Evolutionary conservation across 92 coral and sea anemone species (phyloP).

Genomic region (Montipora capitata): DNA sequence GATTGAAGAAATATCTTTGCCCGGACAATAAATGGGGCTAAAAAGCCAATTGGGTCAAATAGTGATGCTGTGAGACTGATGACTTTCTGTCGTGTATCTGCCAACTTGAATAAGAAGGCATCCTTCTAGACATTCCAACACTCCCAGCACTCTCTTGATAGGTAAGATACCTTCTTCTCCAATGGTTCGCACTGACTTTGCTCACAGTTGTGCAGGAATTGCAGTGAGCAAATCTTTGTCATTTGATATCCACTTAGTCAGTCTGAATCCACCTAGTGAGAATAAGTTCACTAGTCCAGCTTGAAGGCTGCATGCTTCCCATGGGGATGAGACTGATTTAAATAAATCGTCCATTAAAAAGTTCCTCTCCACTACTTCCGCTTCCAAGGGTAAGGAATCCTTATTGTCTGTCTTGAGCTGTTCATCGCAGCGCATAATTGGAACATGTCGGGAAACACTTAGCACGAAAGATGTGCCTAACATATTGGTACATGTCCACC

Average conservation of each 20-base stretch:
- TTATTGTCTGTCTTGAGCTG: background rate
- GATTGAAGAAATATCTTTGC: constrained; percentile 55
- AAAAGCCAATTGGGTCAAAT: constrained; percentile 67
- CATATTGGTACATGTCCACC: constrained; percentile 19
- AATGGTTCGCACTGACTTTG: constrained; percentile 22
- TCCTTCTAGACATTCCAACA: too few species aligned
- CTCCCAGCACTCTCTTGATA: constrained; percentile 24
- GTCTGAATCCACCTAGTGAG: too few species aligned
- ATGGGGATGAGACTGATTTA: constrained; percentile 26
- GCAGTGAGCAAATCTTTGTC: constrained; percentile 11
- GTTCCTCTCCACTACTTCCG: constrained; percentile 17
- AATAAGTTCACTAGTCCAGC: constrained; percentile 1
- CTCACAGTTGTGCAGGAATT: constrained; percentile 43
- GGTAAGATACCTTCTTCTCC: constrained; percentile 21
- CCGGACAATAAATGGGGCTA: constrained; percentile 45
- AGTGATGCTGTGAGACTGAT: constrained; percentile 24
- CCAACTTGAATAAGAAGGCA: too few species aligned
- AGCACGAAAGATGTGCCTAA: constrained; percentile 43
- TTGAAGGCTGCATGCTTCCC: constrained; percentile 10
- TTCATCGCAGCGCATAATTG: background rate
- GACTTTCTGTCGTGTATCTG: constrained; percentile 15
- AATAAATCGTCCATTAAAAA: constrained; percentile 55
- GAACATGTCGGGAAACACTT: constrained; percentile 51
- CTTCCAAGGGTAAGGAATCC: constrained; percentile 34
- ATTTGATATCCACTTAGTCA: constrained; percentile 59